These are phyloP conservation scores for Caenorhabditis wallacei DNA, from an alignment of 2,888 invertebrate species.

Conservation along the genomic window DNA sequence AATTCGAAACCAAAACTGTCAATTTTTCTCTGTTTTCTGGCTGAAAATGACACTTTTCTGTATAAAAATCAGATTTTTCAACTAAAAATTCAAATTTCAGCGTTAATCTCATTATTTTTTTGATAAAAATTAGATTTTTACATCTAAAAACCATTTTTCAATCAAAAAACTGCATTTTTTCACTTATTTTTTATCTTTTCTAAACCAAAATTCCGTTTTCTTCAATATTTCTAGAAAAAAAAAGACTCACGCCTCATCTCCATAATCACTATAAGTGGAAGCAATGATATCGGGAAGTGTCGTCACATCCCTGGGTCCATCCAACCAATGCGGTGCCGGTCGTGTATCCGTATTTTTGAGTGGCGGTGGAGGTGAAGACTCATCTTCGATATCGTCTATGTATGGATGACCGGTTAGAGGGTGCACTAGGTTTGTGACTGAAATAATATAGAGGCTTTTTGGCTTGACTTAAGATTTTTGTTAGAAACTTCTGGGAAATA, in stretches of 20 bases:
- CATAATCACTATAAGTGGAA: conserved; percentile 61
- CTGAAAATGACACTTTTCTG: no score
- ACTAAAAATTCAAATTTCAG: no score
- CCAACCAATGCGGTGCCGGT: conserved; percentile 59
- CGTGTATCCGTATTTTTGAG: not conserved
- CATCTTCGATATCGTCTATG: conserved; percentile 35
- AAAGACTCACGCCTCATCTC: conserved; percentile 63
- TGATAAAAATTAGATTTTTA: no score
- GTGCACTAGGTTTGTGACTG: conserved; percentile 9
- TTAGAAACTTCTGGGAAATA: no score
- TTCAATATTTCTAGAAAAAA: not conserved
- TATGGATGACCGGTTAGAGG: conserved; percentile 10
- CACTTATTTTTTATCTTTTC: not conserved
- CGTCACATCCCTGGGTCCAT: conserved; percentile 62
- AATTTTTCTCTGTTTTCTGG: no score
- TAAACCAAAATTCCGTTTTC: not conserved
- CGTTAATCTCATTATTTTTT: no score
- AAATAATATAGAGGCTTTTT: not conserved
- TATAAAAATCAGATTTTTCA: no score
- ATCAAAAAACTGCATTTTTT: no score
- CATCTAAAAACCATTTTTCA: no score
- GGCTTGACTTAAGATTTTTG: no score
- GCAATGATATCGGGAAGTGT: conserved; percentile 62
- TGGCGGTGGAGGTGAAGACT: not conserved
- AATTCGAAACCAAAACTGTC: no score